phyloP scores from a whole-genome alignment of 2,888 invertebrate species.

The Plutella xylostella region DNA sequence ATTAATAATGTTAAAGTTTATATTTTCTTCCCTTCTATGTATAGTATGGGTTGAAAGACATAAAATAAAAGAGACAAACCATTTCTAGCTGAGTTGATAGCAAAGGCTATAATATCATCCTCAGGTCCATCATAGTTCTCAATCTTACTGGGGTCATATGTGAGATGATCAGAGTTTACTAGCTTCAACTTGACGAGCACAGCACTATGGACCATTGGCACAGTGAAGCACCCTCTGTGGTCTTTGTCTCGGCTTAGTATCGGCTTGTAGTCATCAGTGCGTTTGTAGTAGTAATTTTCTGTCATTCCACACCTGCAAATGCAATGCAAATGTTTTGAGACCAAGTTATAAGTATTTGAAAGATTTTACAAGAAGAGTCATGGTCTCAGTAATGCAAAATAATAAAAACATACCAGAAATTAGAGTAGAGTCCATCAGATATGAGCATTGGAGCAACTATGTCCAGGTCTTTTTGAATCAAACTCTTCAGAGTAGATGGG shows the following conservation, averaged over 20 bases:
- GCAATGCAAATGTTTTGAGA: too few relatives aligned
- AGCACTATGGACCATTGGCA: conserved; percentile 93
- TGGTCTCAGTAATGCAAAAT: conserved; percentile 4
- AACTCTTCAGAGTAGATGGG: conserved; percentile 67
- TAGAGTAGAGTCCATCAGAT: conserved; percentile 90
- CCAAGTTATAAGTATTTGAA: too few relatives aligned
- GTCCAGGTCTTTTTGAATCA: conserved; percentile 73
- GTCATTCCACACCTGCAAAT: conserved; percentile 80
- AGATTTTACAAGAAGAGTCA: too few relatives aligned
- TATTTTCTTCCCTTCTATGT: too few relatives aligned
- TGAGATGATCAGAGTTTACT: conserved; percentile 71
- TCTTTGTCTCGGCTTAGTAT: conserved; percentile 76
- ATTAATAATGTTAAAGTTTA: too few relatives aligned
- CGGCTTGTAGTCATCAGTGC: conserved; percentile 87
- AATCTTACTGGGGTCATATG: conserved; percentile 77
- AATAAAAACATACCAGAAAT: conserved; percentile 82
- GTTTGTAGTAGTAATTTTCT: conserved; percentile 81
- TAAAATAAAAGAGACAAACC: too few relatives aligned
- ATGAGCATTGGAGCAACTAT: conserved; percentile 88
- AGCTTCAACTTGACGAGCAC: conserved; percentile 81
- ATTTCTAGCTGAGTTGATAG: too few relatives aligned
- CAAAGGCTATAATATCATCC: conserved; percentile 95
- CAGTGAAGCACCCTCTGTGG: conserved; percentile 85
- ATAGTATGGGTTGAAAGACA: too few relatives aligned
- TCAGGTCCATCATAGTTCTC: conserved; percentile 78